Base-by-base conservation (phyloP, 2,888 invertebrate genomes). In the Cyaniris semiargus region DNA sequence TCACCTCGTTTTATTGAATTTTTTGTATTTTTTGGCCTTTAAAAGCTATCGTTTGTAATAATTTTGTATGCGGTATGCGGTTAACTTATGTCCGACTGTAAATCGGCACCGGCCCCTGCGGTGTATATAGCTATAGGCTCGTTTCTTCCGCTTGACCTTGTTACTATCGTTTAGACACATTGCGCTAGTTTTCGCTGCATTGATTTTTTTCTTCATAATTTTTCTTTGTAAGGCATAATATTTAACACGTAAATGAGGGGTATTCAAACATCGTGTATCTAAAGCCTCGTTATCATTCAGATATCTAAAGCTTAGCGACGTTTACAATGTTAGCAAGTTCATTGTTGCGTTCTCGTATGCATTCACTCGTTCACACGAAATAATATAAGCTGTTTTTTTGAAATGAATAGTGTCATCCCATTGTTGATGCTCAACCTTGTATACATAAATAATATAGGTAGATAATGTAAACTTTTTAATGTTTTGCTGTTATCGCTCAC, bases 141-240 rank as follows among this genome's bases (percentile, higher is more conserved):
- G 70, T 90, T 90, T 86, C 90, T 91, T 93, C 92, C 92, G 89
- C 88, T 81, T 84, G 88, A 87, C 91, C 91, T 93, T 90, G 89
- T 84, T 83, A 82, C 38, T 71, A 71, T 38, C 48, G 48, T 15
- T 44, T 34, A 44, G 66, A 15, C 66, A 27, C 34, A 48, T 76
- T 66, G 76, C 44, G 75, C 56, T 58, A 56, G 71, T 71, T 74
- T 44, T 53, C 56, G 27, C 75, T 78, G 83, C 85, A 87, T 85
- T 85, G 85, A 80, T 82, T 80, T 66, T 80, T 66, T 66, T 27
- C 27, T 15, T 18, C 27, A 66, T 5, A 31, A 15, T 18, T 60
- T 23, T 60, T 60, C 21, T 23, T 60, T 23, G 1, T 13, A 13
- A 60, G 13, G 66, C 66, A 66, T 66, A 31, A 66, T 31, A 13